phyloP scores from a whole-genome alignment of 2,797 vertebrate genomes.

The Sorex maritimensis region DNA sequence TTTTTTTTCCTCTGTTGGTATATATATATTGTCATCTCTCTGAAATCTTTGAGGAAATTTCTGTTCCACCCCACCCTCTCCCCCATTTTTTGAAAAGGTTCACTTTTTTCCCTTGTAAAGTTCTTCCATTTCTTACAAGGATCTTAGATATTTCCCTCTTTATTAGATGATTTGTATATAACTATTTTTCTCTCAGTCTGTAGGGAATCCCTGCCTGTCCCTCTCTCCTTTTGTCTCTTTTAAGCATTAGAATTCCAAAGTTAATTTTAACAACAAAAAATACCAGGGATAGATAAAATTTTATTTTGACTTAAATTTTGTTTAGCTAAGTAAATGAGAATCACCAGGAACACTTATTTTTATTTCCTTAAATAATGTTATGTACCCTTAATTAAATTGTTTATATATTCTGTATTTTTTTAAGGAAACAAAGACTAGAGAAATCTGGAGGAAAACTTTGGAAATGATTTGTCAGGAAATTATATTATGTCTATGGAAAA shows the following conservation, averaged over 20 bases:
- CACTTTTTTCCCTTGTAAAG: too few species aligned
- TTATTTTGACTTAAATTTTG: constrained; percentile 59
- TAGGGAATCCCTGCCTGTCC: too few species aligned
- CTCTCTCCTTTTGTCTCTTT: too few species aligned
- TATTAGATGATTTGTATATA: too few species aligned
- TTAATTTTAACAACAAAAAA: constrained; percentile 68
- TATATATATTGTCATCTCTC: too few species aligned
- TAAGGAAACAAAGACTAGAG: constrained; percentile 36
- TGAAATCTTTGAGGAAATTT: too few species aligned
- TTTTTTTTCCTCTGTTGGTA: too few species aligned
- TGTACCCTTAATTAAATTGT: constrained; percentile 46
- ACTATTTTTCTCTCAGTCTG: too few species aligned
- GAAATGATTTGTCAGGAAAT: constrained; percentile 63
- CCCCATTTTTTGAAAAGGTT: too few species aligned
- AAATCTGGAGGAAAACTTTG: constrained; percentile 17
- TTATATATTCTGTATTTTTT: constrained; percentile 58
- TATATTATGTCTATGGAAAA: constrained; percentile 37
- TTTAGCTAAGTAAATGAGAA: constrained; percentile 17
- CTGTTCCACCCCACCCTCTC: too few species aligned
- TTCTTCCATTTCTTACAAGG: too few species aligned
- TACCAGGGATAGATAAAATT: neutral
- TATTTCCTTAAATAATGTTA: constrained; percentile 6
- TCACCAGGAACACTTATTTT: neutral
- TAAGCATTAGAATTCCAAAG: neutral
- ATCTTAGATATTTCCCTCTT: too few species aligned